Percentiles rank a stretch among this genome's conserved stretches.
phyloP scores from a whole-genome alignment of 2,797 vertebrate species.

The Serranus cabrilla region DNA sequence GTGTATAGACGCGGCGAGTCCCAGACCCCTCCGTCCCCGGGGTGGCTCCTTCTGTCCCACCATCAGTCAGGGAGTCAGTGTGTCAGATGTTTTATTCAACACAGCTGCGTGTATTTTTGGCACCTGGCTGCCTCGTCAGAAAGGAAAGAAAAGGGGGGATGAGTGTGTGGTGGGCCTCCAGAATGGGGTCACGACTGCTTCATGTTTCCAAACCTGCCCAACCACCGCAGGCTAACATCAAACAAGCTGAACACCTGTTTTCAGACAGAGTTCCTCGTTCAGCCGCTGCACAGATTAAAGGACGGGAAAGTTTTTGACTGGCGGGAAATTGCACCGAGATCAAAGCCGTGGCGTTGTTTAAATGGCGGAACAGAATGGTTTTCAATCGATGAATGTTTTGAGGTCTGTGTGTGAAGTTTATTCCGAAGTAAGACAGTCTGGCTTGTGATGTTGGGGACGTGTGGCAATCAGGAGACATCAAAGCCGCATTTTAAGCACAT shows the following conservation, averaged over 20 bases:
- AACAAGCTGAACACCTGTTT: conserved; percentile 81
- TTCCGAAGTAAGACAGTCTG: conserved; percentile 36
- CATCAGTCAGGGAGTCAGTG: conserved; percentile 74
- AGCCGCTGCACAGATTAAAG: conserved; percentile 74
- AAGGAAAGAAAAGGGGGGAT: conserved; percentile 1
- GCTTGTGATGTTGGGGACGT: conserved; percentile 16
- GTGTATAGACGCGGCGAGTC: conserved; percentile 32
- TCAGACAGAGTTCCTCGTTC: conserved; percentile 57
- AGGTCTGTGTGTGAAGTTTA: conserved; percentile 49
- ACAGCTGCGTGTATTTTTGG: conserved; percentile 73
- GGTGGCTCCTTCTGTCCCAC: conserved; percentile 66
- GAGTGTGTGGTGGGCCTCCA: conserved; percentile 42
- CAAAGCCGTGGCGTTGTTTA: conserved; percentile 64
- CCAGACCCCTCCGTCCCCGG: conserved; percentile 47
- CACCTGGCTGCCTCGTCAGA: conserved; percentile 68
- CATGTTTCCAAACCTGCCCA: conserved; percentile 65
- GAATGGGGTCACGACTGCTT: conserved; percentile 69
- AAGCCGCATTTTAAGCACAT: not conserved
- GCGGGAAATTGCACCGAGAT: conserved; percentile 61
- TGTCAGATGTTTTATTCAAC: conserved; percentile 80
- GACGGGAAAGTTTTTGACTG: conserved; percentile 61
- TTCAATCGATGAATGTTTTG: conserved; percentile 52
- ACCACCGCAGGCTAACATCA: conserved; percentile 73
- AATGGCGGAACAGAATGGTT: conserved; percentile 63
- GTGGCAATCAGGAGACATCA: not conserved